Base-by-base conservation (phyloP, 2,797 vertebrate genomes). In the Bucorvus abyssinicus region DNA sequence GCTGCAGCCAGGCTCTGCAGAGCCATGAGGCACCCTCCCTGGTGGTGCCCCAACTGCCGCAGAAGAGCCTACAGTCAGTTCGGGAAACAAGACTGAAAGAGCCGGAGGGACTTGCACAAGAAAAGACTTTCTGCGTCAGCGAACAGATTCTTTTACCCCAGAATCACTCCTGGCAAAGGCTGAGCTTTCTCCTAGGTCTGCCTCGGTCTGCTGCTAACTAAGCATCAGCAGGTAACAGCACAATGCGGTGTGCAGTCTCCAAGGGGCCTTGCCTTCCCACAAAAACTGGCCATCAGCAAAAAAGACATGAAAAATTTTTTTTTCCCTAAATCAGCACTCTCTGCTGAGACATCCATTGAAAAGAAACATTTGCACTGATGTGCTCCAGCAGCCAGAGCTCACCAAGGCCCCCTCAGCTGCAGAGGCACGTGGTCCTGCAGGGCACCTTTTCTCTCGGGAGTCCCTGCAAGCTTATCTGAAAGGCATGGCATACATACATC, bases 61-160 rank as follows among this genome's bases (percentile, higher is more conserved):
- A 47, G 34, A 78, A 85, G 65, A 73, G 59, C 69, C 52, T 52
- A 5, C 53, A 65, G 76, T 34, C 84, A 19, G 65, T 30, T 45
- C 8, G 11, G 90, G 61, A 90, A 91, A 84, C 71, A 57, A 50
- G 65, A 12, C 78, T 27, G 59, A 90, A 82, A 3, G 49, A 89
- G 76, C 81, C 40, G 0, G 16, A 55, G 78, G 85, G 85, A 77
- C 36, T 94, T 84, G 0, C 42, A 19, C 53, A 69, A 92, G 87
- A 80, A 78, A 73, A 95, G 49, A 20, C 85, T 94, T 96, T 95
- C 93, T 94, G 95, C 85, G 2, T 75, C 92, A 80, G 40, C 73
- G 95, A 95, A 69, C 77, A 86, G 81, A 93, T 86, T 93, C 79
- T 88, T 78, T 93, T 56, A 47, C 79, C 61, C 61, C 32, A 94